Conservation (phyloP, 2,797 vertebrate species). For the Staurois parvus region DNA sequence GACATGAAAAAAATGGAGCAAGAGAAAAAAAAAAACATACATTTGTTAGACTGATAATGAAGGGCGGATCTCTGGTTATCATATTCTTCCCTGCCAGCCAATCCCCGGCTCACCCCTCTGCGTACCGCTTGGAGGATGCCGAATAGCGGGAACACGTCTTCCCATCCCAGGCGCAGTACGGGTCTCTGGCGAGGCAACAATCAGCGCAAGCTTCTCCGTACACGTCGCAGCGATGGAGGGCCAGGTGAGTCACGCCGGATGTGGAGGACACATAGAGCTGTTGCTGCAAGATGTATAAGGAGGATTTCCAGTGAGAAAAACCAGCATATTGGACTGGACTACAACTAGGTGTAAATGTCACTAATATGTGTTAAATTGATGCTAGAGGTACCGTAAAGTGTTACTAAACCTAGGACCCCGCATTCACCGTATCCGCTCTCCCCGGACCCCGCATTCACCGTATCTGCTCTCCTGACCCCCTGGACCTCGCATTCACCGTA, state of each 20-base stretch:
- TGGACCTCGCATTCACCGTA: no score
- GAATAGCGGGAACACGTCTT: conserved; percentile 97
- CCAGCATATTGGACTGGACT: no score
- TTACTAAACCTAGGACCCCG: no score
- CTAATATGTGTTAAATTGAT: no score
- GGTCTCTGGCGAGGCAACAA: conserved; percentile 96
- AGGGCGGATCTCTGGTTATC: neutral
- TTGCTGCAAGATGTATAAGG: conserved; percentile 81
- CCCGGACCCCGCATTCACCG: no score
- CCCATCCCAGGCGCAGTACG: conserved; percentile 98
- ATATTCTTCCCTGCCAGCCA: neutral
- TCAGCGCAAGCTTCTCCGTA: conserved; percentile 95
- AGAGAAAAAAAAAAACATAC: neutral
- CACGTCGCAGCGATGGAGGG: conserved; percentile 94
- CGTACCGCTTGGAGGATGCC: conserved; percentile 93
- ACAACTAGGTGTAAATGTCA: no score
- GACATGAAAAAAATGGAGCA: neutral
- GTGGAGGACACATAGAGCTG: conserved; percentile 94
- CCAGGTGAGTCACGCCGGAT: conserved; percentile 92
- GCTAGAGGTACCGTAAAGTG: no score
- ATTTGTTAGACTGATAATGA: neutral
- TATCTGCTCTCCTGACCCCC: no score
- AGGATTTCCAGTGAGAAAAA: neutral
- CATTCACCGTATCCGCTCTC: no score
- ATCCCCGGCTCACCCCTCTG: conserved; percentile 19